Evolutionary conservation across 2,113 vertebrate genomes (phyloP), one percentile per base, ranked within the genome.

Genomic region (Chloropsis cyanopogon): DNA sequence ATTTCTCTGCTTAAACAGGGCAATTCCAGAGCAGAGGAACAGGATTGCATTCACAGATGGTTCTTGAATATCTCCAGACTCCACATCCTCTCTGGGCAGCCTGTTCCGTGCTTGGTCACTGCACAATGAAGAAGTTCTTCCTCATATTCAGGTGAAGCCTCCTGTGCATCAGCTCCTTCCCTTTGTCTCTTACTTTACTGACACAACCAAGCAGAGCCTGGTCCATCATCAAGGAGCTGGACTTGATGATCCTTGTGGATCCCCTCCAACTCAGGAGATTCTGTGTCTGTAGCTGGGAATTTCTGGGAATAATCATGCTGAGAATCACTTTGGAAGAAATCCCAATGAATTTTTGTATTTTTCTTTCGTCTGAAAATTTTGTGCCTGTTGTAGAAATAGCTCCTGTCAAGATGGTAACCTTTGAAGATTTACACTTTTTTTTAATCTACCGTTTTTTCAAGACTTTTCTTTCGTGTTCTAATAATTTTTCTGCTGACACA

Each of bases 331-430:
- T 39, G 24, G 29, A 86, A 77, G 41, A 68, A 94, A 69, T 69
- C 7, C 1, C 14, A 60, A 60, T 33, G 41, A 33, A 60, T 68
- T 77, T 19, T 33, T 60, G 10, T 9, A 23, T 33, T 72, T 92
- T 60, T 46, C 2, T 82, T 81, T 73, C 22, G 16, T 44, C 29
- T 73, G 28, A 81, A 86, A 83, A 39, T n/a, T 47, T 80, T 77
- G 11, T 2, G 1, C 39, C 6, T 50, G 1, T 35, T 41, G 35
- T 33, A 80, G 11, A 1, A 1, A 31, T 68, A 25, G 8, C 10
- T 88, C 12, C 23, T 14, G 44, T 86, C 41, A 53, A 77, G 31
- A 41, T 10, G 2, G 5, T 16, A 64, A 35, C 18, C 6, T 64
- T 70, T 69, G 37, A 86, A 64, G 44, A 77, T 65, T 52, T 3